A percentile compares a stretch with the other conserved stretches of the same genome.
Conservation (phyloP, 2,888 invertebrate species). For the Amiota communis region DNA sequence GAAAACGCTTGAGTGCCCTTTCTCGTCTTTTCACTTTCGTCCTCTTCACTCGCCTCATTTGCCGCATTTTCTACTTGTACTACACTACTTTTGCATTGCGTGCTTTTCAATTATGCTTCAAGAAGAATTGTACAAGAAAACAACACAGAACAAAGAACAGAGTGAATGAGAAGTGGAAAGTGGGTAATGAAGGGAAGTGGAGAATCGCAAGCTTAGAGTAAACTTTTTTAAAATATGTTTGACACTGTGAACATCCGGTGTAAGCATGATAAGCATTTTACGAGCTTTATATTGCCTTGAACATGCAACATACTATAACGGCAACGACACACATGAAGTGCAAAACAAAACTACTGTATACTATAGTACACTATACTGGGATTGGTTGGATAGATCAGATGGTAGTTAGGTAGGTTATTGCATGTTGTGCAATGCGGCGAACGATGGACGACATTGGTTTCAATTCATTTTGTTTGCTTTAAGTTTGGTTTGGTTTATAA, state of each 20-base stretch:
- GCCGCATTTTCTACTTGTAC: conserved; percentile 19
- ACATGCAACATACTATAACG: not conserved
- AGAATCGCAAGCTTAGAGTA: conserved; percentile 13
- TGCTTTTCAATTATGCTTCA: conserved; percentile 66
- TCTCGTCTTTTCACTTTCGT: not conserved
- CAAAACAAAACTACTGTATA: not conserved
- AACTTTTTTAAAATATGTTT: conserved; percentile 43
- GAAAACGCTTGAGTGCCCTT: not conserved
- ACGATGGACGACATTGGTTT: too few species aligned
- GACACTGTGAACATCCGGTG: conserved; percentile 65
- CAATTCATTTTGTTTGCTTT: conserved; percentile 39
- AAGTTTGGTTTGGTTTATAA: conserved; percentile 56
- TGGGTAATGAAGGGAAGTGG: too few species aligned
- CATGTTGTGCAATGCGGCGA: not conserved
- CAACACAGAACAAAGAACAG: not conserved
- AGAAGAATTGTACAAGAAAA: not conserved
- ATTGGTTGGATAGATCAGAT: not conserved
- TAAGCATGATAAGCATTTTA: conserved; percentile 63
- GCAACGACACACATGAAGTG: conserved; percentile 3
- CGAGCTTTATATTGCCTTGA: conserved; percentile 17
- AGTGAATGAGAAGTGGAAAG: not conserved
- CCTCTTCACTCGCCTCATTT: conserved; percentile 2
- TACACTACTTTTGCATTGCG: conserved; percentile 48
- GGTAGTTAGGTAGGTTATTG: too few species aligned
- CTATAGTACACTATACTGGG: too few species aligned